Conservation (phyloP, 2,797 vertebrate species). For the Syngnathus rostellatus region DNA sequence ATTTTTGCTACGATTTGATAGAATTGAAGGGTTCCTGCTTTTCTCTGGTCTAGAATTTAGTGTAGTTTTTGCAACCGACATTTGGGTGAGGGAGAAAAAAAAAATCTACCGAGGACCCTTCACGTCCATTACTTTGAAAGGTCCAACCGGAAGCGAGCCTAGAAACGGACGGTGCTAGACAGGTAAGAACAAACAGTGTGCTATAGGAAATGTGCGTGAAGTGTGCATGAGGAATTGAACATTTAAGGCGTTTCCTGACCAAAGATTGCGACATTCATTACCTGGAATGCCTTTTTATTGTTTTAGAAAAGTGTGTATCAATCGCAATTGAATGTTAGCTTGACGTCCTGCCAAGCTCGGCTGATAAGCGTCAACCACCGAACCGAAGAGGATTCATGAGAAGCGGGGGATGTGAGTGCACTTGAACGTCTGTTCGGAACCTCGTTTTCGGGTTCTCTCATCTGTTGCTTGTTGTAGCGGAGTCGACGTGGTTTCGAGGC, state of each 20-base stretch:
- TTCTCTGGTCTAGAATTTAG: too few species aligned
- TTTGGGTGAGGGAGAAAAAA: too few species aligned
- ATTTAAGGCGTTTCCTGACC: neutral
- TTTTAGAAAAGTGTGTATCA: neutral
- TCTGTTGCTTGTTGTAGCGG: constrained; percentile 25
- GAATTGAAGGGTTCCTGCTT: too few species aligned
- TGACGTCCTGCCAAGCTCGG: constrained; percentile 20
- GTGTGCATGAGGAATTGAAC: neutral
- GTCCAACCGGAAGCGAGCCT: constrained; percentile 11
- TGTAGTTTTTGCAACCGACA: too few species aligned
- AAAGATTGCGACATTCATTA: neutral
- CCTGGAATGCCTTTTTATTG: too few species aligned
- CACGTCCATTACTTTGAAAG: constrained; percentile 36
- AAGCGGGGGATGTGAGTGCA: neutral
- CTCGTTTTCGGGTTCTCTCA: neutral
- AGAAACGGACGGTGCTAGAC: constrained; percentile 3
- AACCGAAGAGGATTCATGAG: neutral
- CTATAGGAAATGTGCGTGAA: neutral
- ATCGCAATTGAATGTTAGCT: constrained; percentile 27
- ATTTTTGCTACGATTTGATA: too few species aligned
- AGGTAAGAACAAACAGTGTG: neutral
- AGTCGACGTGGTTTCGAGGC: constrained; percentile 41
- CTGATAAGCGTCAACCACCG: neutral
- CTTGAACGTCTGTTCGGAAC: neutral
- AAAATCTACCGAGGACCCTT: too few species aligned